Evolutionary conservation across 2,113 vertebrate species (phyloP).

Genomic region (Saguinus midas): DNA sequence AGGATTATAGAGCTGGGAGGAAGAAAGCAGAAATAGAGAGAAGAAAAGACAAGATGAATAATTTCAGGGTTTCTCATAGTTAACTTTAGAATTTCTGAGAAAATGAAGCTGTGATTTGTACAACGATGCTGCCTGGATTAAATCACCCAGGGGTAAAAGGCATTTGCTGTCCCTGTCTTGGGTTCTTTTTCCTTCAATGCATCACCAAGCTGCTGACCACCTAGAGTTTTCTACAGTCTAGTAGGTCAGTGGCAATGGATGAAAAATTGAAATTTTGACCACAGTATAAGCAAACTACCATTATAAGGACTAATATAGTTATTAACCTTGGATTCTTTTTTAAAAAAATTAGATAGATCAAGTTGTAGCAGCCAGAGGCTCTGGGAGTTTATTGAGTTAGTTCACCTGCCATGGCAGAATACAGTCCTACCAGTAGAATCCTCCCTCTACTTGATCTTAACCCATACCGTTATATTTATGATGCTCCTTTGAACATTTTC

Average conservation of each 20-base stretch:
- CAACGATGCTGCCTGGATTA: neutral
- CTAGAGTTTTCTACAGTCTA: neutral
- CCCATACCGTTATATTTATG: constrained; percentile 50
- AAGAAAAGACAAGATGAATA: neutral
- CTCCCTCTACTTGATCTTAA: constrained; percentile 38
- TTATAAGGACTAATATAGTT: neutral
- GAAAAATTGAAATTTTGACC: neutral
- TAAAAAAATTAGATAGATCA: neutral
- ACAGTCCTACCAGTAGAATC: neutral
- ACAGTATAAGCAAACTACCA: neutral
- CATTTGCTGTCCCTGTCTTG: rapidly evolving
- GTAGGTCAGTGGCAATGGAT: neutral
- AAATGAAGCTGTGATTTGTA: neutral
- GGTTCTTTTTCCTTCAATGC: neutral
- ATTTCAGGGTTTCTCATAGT: neutral
- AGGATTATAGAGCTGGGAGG: neutral
- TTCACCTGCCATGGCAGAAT: neutral
- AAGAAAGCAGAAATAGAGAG: neutral
- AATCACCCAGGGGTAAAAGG: neutral
- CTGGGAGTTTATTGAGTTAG: neutral
- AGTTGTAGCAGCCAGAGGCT: neutral
- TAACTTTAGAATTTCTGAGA: neutral
- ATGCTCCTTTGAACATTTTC: constrained; percentile 72
- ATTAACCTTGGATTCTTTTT: neutral
- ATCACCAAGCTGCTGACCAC: neutral